Percentiles rank a stretch among this genome's conserved stretches.
phyloP scores from a whole-genome alignment of 2,113 vertebrate genomes.

The Sitta europaea region DNA sequence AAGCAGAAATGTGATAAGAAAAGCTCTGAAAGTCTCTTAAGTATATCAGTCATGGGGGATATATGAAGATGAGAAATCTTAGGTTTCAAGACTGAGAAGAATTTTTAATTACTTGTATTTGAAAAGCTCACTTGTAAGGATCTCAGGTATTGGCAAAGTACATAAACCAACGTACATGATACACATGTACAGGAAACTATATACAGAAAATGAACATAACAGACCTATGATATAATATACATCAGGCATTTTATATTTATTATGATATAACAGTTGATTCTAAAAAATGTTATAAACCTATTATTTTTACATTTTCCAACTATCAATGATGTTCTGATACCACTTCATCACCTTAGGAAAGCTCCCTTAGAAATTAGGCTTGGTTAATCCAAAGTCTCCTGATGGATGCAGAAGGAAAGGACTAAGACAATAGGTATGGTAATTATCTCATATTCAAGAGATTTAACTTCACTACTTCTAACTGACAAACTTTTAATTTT shows the following conservation, averaged over 20 bases:
- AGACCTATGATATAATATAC: not conserved
- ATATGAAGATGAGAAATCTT: not conserved
- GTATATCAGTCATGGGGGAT: not conserved
- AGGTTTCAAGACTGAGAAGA: not conserved
- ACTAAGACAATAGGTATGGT: not conserved
- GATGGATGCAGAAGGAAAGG: not conserved
- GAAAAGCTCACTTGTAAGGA: not conserved
- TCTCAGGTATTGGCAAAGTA: not conserved
- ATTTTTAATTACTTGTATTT: not conserved
- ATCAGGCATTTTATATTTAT: not conserved
- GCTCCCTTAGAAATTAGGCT: not conserved
- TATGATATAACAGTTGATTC: not conserved
- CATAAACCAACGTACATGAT: not conserved
- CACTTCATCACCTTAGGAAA: not conserved
- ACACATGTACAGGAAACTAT: not conserved
- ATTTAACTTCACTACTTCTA: not conserved
- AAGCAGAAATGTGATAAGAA: not conserved
- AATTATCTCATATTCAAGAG: not conserved
- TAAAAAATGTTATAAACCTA: not conserved
- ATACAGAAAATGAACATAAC: not conserved
- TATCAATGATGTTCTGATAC: not conserved
- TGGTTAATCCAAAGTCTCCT: not conserved
- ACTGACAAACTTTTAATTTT: not conserved
- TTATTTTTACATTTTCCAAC: not conserved
- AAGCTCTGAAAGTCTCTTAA: not conserved